Evolutionary conservation across 2,113 vertebrate genomes (phyloP).

Genomic region (Hypomesus transpacificus): DNA sequence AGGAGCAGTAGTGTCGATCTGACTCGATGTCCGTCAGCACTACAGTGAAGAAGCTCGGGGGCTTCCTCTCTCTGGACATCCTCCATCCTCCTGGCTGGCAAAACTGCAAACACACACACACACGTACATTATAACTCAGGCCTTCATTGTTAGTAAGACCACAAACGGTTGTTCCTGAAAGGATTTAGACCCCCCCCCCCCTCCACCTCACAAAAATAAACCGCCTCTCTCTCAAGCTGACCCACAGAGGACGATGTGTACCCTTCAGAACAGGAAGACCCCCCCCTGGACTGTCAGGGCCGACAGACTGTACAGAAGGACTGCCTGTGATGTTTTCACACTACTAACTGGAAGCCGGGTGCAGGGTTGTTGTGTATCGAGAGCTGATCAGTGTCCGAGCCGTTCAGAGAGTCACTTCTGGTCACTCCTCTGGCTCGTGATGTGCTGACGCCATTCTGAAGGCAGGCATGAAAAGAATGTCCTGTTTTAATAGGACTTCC

Average conservation of each 20-base stretch:
- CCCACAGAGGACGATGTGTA: not conserved
- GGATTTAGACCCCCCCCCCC: too few relatives aligned
- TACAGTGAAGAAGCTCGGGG: constrained; percentile 93
- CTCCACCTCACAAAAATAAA: too few relatives aligned
- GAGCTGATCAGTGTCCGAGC: not conserved
- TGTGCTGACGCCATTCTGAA: constrained; percentile 10
- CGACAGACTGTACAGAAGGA: not conserved
- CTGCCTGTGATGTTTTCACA: constrained; percentile 6
- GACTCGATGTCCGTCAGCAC: constrained; percentile 98
- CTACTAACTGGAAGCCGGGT: constrained; percentile 30
- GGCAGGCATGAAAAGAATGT: constrained; percentile 51
- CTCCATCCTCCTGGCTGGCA: constrained; percentile 97
- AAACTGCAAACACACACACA: constrained; percentile 75
- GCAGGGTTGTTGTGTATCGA: not conserved
- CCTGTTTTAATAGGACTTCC: constrained; percentile 51
- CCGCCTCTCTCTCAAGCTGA: not conserved
- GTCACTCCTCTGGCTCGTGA: not conserved
- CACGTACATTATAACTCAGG: not conserved
- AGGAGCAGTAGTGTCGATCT: constrained; percentile 95
- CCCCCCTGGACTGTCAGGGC: too few relatives aligned
- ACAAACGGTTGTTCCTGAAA: too few relatives aligned
- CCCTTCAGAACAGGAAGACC: not conserved
- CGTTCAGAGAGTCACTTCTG: not conserved
- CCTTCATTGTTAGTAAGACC: too few relatives aligned
- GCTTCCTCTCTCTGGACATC: constrained; percentile 85